Conservation (phyloP, 2,113 vertebrate species). For the Tachysurus vachellii region DNA sequence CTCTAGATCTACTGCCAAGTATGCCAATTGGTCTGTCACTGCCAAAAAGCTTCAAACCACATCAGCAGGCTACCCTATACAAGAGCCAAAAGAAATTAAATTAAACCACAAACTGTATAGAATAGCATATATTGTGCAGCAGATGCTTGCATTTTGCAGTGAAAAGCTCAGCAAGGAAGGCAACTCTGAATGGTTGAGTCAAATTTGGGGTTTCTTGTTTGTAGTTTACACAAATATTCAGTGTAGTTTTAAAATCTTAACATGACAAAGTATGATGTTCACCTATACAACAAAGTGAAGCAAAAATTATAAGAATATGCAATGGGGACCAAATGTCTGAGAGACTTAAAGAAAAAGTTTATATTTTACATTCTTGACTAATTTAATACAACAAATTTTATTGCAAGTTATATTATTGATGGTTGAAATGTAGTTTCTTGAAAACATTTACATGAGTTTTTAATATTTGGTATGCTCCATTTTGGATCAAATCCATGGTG, state of each 20-base stretch:
- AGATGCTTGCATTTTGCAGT: not conserved
- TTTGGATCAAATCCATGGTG: not conserved
- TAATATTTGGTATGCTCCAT: not conserved
- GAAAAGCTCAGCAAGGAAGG: slow-evolving; percentile 11
- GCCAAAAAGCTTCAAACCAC: slow-evolving; percentile 10
- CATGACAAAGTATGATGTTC: not conserved
- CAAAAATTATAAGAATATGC: not conserved
- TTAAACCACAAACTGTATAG: not conserved
- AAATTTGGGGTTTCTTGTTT: not conserved
- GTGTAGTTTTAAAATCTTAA: not conserved
- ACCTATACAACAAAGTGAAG: not conserved
- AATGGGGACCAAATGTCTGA: not conserved
- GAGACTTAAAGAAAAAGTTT: not conserved
- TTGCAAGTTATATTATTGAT: not conserved
- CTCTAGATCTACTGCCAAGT: not conserved
- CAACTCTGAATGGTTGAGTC: not conserved
- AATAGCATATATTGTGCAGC: slow-evolving; percentile 15
- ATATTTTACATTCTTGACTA: not conserved
- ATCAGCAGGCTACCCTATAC: not conserved
- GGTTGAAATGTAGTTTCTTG: not conserved
- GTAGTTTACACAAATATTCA: not conserved
- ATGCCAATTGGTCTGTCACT: not conserved
- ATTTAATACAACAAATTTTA: not conserved
- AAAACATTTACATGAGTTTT: not conserved
- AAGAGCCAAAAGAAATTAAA: slow-evolving; percentile 34